Base-by-base conservation (phyloP, 1,140 invertebrate genomes). In the Bombus pyrosoma region DNA sequence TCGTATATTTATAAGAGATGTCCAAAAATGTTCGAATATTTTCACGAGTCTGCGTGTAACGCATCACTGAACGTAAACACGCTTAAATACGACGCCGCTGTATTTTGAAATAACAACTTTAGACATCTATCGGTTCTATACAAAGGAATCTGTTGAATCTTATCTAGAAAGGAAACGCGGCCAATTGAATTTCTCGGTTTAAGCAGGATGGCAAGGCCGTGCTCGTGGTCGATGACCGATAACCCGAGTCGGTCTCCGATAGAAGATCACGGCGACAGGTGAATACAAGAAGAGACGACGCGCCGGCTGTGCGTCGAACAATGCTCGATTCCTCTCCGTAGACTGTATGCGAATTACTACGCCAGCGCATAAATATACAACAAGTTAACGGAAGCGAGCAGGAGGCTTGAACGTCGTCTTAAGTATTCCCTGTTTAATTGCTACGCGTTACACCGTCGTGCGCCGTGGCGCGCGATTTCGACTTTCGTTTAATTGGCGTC, bases 211-310 rank as follows among this genome's bases (percentile, higher is more conserved):
- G 25, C 53, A 72, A 81, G 69, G 69, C 34, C 79, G 47, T 25
- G 68, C 15, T 81, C 80, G 69, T 28, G 80, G 47, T 74, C 69
- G 80, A 81, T 81, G 69, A 74, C 80, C 80, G 80, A 81, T 81
- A 81, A 74, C 80, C 80, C 53, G 25, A 18, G 28, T 25, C 13
- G 37, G 15, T 22, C 10, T 12, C 34, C 53, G 69, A 73, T 53
- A n/a, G 53, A 47, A n/a, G 64, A 62, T 62, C 69, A 22, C n/a
- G 32, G n/a, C 32, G 81, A 43, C 57, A 62, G 71, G 64, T 80
- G 78, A 80, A 80, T 39, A 39, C 39, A 12, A 15, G 12, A 22
- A 15, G 12, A 13, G 32, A 41, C 64, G 66, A 18, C 15, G 41
- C 15, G 78, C 34, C 3, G 25, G 4, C 8, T 53, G 37, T 43